phyloP scores from a whole-genome alignment of 2,888 invertebrate genomes.

The Volucella bombylans region DNA sequence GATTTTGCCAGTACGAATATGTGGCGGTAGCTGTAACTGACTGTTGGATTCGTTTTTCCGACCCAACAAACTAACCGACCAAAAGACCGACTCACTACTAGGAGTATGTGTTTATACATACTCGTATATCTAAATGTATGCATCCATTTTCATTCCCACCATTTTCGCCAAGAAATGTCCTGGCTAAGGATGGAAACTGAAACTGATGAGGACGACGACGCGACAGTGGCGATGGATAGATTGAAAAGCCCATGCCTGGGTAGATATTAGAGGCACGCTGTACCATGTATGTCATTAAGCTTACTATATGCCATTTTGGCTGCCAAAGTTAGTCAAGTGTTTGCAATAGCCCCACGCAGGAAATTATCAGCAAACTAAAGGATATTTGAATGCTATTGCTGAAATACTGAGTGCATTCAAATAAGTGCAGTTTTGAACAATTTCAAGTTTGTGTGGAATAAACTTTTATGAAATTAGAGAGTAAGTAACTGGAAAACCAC shows the following conservation, averaged over 20 bases:
- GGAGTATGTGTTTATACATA: slow-evolving; percentile 31
- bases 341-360: slow-evolving; percentile 53
- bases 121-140: slow-evolving; percentile 60
- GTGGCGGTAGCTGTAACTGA: slow-evolving; percentile 13
- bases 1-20: slow-evolving; percentile 17
- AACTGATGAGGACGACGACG: slow-evolving; percentile 59
- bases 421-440: slow-evolving; percentile 19
- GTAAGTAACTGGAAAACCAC: too few relatives aligned
- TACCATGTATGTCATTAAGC: slow-evolving; percentile 36
- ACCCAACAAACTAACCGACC: slow-evolving; percentile 11
- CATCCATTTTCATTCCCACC: slow-evolving; percentile 57
- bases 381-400: slow-evolving; percentile 56
- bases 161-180: slow-evolving; percentile 56
- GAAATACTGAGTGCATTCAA: slow-evolving; percentile 42
- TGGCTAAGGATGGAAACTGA: slow-evolving; percentile 40
- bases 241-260: slow-evolving; percentile 44
- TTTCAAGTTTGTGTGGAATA: not conserved
- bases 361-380: slow-evolving; percentile 61
- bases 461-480: too few relatives aligned
- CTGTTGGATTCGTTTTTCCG: slow-evolving; percentile 55
- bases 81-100: slow-evolving; percentile 1
- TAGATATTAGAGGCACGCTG: slow-evolving; percentile 51
- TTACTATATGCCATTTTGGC: slow-evolving; percentile 10
- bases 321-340: slow-evolving; percentile 35
- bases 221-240: slow-evolving; percentile 57